Evolutionary conservation across 2,888 invertebrate species (phyloP), one percentile per base, ranked within the genome.

Genomic region (Bombylius major): DNA sequence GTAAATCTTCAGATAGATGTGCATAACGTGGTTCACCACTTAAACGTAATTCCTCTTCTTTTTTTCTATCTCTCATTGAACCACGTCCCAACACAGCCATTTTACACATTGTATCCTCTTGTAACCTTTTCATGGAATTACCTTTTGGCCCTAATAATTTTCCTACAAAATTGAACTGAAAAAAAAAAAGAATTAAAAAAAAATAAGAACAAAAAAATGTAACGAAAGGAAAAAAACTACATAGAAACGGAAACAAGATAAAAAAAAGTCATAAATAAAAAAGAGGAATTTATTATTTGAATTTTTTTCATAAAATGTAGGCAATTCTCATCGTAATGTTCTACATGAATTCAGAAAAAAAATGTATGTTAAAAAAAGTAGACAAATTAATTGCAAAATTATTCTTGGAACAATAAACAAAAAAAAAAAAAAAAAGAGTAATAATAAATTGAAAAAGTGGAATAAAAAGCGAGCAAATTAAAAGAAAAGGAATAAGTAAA

Each of bases 81-180:
- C 94, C 94, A 60, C 89, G 81, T 7, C 95, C 95, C 33, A 95
- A 79, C 12, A 95, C 91, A 36, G 94, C 91, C 91, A 95, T 94
- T 79, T 93, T 94, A 70, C 93, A 92, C 83, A 92, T 90, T 12
- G 94, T 94, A 73, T 93, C 93, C 70, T 94, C 93, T 73, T 94
- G 94, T 36, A 95, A 79, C 61, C 92, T 80, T 73, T 93, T 93
- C 70, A 95, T 76, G 0, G 94, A 92, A 75, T 91, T 92, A 54
- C 94, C 95, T 75, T 93, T 94, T 14, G 94, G 94, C 4, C 95
- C 95, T 66, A 95, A 77, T 60, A 95, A 81, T 74, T 94, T 94
- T 8, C 95, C 95, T 61, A 95, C 94, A 77, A 95, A 95, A 77
- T 95, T 95, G 73, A 93, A 94, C 94, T 93, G 80, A 13, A 80